Percentiles rank a stretch among this genome's conserved stretches.
Conservation (phyloP, 2,113 vertebrate genomes). For the Heteronetta atricapilla region DNA sequence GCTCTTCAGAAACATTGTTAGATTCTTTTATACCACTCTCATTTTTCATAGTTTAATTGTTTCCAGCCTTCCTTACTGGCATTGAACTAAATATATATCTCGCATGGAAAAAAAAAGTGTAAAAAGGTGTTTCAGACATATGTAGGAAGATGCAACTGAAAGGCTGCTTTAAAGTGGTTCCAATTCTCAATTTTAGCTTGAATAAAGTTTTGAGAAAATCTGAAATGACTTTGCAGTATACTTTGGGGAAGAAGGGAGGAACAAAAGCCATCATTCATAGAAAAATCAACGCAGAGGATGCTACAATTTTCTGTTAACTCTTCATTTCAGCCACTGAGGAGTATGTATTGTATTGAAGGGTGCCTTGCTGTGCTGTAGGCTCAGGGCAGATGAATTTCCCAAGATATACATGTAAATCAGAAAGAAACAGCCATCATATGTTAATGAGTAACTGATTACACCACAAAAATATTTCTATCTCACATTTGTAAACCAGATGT, state of each 20-base stretch:
- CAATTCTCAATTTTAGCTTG: background rate
- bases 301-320: background rate
- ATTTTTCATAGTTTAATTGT: slow-evolving; percentile 3
- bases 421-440: background rate
- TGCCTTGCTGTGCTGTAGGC: background rate
- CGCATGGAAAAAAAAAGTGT: background rate
- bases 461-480: background rate
- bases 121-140: slow-evolving; percentile 1
- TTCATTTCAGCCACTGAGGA: background rate
- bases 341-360: background rate
- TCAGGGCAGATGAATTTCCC: background rate
- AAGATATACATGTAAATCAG: background rate
- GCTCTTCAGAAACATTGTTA: background rate
- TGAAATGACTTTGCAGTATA: background rate
- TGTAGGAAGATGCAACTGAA: slow-evolving; percentile 6
- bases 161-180: background rate
- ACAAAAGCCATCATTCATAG: background rate
- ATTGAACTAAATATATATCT: background rate
- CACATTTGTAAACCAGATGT: background rate
- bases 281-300: background rate
- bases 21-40: background rate
- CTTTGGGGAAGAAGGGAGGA: background rate
- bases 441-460: background rate
- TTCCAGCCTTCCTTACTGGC: slow-evolving; percentile 21
- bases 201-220: background rate